A percentile compares a stretch with the other conserved stretches of the same genome.
phyloP scores from a whole-genome alignment of 2,113 vertebrate genomes.

The Mus spicilegus region DNA sequence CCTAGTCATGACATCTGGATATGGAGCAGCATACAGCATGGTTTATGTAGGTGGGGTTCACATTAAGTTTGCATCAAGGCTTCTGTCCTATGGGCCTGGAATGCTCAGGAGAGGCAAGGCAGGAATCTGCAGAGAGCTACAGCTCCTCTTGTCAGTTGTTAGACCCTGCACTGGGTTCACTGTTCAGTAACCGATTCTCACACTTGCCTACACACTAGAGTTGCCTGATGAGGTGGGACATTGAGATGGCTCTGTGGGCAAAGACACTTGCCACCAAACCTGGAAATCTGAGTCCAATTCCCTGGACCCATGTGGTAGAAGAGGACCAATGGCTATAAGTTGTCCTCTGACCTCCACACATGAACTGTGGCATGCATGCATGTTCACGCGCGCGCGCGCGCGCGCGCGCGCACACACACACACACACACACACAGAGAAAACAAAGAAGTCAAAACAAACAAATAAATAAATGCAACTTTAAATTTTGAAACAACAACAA shows the following conservation, averaged over 20 bases:
- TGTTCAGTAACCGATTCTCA: not conserved
- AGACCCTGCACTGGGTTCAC: not conserved
- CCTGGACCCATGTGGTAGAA: not conserved
- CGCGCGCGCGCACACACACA: not conserved
- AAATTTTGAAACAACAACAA: not conserved
- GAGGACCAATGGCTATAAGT: not conserved
- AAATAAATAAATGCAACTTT: not conserved
- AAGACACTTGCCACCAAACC: not conserved
- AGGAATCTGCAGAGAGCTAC: not conserved
- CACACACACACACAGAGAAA: no score
- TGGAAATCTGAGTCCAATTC: not conserved
- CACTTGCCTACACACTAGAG: not conserved
- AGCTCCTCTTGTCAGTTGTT: not conserved
- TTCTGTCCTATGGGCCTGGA: not conserved
- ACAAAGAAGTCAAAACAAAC: not conserved
- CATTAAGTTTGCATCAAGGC: not conserved
- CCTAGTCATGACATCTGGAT: rapidly evolving
- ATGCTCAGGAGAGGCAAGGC: not conserved
- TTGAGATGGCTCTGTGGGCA: not conserved
- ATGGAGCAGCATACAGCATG: not conserved
- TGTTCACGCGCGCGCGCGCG: no score
- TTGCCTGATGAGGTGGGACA: not conserved
- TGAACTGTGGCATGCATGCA: not conserved
- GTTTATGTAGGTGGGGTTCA: not conserved
- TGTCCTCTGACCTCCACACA: not conserved